Evolutionary conservation across 2,888 invertebrate species (phyloP).

Genomic region (Cyclophora punctaria): DNA sequence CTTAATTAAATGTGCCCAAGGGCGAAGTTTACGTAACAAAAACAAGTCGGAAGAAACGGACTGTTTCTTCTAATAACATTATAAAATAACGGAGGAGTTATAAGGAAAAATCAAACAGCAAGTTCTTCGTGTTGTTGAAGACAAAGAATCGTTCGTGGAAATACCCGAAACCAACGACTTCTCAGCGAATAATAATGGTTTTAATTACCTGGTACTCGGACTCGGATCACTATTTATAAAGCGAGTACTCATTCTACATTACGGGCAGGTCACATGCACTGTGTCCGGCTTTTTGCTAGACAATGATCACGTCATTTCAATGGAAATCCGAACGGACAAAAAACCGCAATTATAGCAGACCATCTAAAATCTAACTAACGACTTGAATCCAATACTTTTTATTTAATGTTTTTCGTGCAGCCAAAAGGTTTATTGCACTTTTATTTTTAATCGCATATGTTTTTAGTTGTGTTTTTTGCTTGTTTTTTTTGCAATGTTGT

Average conservation of each 20-base stretch:
- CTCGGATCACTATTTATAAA: constrained; percentile 14
- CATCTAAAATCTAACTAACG: constrained; percentile 17
- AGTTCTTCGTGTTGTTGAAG: neutral
- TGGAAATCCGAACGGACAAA: constrained; percentile 27
- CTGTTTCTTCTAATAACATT: no score
- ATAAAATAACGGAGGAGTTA: no score
- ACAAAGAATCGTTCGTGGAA: constrained; percentile 5
- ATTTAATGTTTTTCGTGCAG: constrained; percentile 8
- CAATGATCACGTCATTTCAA: constrained; percentile 33
- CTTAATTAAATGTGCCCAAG: no score
- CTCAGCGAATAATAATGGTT: constrained; percentile 4
- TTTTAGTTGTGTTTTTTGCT: no score
- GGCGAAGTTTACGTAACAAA: no score
- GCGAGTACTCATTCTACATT: constrained; percentile 22
- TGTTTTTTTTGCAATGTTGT: no score
- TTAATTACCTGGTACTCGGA: constrained; percentile 10
- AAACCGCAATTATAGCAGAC: constrained; percentile 29
- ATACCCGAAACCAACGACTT: constrained; percentile 2
- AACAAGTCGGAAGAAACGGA: no score
- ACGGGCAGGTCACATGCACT: constrained; percentile 21
- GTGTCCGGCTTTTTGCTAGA: constrained; percentile 43
- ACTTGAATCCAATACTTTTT: constrained; percentile 7
- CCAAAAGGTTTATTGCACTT: constrained; percentile 6
- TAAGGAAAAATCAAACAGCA: no score
- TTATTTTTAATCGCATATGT: no score